Evolutionary conservation across 1,140 invertebrate species (phyloP).

Genomic region (Mactra quadrangularis): DNA sequence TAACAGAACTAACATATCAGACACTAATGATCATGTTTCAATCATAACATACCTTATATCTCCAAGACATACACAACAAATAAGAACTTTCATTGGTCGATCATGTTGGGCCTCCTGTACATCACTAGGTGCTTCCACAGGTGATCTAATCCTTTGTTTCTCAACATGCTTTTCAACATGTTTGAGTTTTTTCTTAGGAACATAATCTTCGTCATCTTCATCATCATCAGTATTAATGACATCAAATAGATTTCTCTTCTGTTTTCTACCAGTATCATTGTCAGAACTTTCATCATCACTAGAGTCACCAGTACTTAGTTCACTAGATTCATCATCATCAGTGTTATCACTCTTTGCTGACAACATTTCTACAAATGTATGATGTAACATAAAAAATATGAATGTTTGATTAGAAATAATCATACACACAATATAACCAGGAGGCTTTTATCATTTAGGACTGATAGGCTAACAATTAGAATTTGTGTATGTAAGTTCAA

Average conservation of each 20-base stretch:
- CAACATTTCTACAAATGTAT: background rate
- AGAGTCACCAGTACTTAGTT: slow-evolving; percentile 61
- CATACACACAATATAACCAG: too few relatives aligned
- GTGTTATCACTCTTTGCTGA: slow-evolving; percentile 27
- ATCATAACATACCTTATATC: slow-evolving; percentile 87
- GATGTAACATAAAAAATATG: too few relatives aligned
- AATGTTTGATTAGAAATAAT: too few relatives aligned
- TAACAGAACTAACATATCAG: too few relatives aligned
- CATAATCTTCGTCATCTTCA: slow-evolving; percentile 77
- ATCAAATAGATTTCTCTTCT: slow-evolving; percentile 55
- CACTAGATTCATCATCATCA: slow-evolving; percentile 40
- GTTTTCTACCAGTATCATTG: slow-evolving; percentile 58
- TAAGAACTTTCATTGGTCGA: slow-evolving; percentile 86
- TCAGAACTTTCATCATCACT: slow-evolving; percentile 71
- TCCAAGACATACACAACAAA: slow-evolving; percentile 96
- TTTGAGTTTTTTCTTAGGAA: slow-evolving; percentile 69
- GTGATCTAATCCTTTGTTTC: slow-evolving; percentile 55
- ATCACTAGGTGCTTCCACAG: slow-evolving; percentile 27
- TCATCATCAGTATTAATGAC: slow-evolving; percentile 62
- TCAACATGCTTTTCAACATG: slow-evolving; percentile 54
- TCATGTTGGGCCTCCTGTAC: slow-evolving; percentile 15
- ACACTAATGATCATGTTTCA: background rate
- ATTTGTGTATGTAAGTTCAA: too few relatives aligned
- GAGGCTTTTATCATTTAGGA: too few relatives aligned
- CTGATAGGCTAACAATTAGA: too few relatives aligned